These are phyloP conservation scores for Chironomus tepperi DNA, from an alignment of 1,140 invertebrate species.

Conservation along the genomic window DNA sequence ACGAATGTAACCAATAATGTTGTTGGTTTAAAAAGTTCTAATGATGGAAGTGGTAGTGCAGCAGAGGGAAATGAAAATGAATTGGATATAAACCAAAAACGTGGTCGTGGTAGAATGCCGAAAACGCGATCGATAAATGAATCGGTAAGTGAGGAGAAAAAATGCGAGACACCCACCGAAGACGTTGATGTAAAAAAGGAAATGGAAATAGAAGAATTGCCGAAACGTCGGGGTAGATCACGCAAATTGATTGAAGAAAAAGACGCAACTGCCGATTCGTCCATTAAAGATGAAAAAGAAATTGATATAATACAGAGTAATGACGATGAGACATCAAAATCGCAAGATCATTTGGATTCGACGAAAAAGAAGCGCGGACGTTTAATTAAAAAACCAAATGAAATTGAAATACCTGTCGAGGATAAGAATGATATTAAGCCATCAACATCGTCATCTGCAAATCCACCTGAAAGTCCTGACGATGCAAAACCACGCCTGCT, in stretches of 20 bases:
- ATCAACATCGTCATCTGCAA: not conserved
- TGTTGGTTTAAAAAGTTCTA: not conserved
- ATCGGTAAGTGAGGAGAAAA: constrained; percentile 25
- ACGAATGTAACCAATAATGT: not conserved
- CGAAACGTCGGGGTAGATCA: not conserved
- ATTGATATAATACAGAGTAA: not conserved
- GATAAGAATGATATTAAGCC: not conserved
- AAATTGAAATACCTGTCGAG: not conserved
- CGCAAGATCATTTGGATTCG: not conserved
- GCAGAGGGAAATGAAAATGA: constrained; percentile 2
- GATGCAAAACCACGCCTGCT: not conserved
- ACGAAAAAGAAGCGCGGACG: not conserved
- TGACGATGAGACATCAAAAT: not conserved
- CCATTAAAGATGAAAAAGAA: not conserved
- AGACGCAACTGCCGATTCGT: constrained; percentile 3
- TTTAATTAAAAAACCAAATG: not conserved
- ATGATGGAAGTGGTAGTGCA: not conserved
- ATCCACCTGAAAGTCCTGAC: not conserved
- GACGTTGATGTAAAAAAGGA: constrained; percentile 26
- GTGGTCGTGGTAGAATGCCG: constrained; percentile 18
- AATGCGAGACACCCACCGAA: constrained; percentile 25
- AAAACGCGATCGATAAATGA: constrained; percentile 18
- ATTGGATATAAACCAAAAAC: constrained; percentile 4
- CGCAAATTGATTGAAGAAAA: constrained; percentile 25
- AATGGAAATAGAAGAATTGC: constrained; percentile 24